These are phyloP conservation scores for Vultur gryphus DNA, from an alignment of 2,797 vertebrate genomes.

Conservation along the genomic window DNA sequence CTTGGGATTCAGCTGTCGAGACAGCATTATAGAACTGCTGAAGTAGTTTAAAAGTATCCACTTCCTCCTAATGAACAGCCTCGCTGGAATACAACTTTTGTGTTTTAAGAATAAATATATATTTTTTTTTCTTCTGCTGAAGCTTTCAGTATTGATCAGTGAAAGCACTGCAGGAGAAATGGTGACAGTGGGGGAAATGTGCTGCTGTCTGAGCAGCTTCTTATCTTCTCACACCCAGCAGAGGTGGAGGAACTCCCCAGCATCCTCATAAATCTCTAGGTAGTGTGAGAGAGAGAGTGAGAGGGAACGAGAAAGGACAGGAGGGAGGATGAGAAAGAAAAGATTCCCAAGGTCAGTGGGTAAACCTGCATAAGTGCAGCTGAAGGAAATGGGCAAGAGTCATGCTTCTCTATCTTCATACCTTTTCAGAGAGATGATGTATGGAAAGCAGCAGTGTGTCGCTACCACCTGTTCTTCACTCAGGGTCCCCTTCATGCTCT, in stretches of 20 bases:
- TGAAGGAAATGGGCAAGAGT: not conserved
- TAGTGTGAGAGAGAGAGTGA: not conserved
- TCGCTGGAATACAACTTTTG: conserved; percentile 31
- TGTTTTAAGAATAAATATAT: conserved; percentile 52
- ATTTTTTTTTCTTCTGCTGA: not conserved
- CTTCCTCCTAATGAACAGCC: conserved; percentile 42
- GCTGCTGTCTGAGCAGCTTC: conserved; percentile 6
- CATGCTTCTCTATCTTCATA: not conserved
- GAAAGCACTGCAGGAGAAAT: conserved; percentile 38
- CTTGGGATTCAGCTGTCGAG: conserved; percentile 31
- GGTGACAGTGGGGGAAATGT: not conserved
- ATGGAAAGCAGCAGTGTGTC: not conserved
- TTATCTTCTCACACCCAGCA: not conserved
- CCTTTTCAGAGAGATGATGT: not conserved
- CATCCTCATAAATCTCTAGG: not conserved
- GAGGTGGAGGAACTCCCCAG: not conserved
- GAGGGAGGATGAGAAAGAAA: not conserved
- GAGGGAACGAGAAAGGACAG: not conserved
- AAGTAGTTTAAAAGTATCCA: conserved; percentile 27
- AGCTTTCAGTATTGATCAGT: conserved; percentile 61
- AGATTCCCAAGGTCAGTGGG: not conserved
- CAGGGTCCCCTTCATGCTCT: not conserved
- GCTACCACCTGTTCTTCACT: not conserved
- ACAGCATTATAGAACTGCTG: not conserved
- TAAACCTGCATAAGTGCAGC: not conserved